Percentiles rank a stretch among this genome's conserved stretches.
Conservation (phyloP, 2,113 vertebrate genomes). For the Forbesichthys papilliferus region DNA sequence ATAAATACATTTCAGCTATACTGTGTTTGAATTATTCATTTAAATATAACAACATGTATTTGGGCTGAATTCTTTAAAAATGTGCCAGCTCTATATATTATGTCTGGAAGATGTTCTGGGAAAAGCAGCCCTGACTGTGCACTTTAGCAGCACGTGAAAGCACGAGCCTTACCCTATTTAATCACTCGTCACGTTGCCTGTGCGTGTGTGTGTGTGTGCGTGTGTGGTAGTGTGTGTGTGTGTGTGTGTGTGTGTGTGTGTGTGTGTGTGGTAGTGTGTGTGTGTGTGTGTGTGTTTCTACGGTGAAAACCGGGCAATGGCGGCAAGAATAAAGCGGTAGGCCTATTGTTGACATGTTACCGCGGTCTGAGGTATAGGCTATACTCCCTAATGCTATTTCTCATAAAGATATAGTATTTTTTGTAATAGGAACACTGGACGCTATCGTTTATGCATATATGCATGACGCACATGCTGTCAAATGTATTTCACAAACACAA, state of each 20-base stretch:
- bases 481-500: no score
- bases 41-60: no score
- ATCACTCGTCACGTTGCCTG: slow-evolving; percentile 13
- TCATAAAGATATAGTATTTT: no score
- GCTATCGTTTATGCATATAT: no score
- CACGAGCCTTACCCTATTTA: slow-evolving; percentile 13
- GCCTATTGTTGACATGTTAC: neutral
- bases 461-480: neutral
- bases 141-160: slow-evolving; percentile 37
- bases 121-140: slow-evolving; percentile 53
- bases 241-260: slow-evolving; percentile 26
- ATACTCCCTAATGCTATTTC: neutral
- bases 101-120: slow-evolving; percentile 30
- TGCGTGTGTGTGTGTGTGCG: slow-evolving; percentile 8
- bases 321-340: slow-evolving; percentile 4
- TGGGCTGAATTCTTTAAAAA: no score
- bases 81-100: neutral
- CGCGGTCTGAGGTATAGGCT: neutral
- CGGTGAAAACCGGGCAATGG: slow-evolving; percentile 12
- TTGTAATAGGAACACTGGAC: no score
- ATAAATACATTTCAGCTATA: no score
- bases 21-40: no score
- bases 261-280: neutral
- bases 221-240: slow-evolving; percentile 32
- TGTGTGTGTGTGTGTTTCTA: slow-evolving; percentile 21